Percentiles rank a stretch among this genome's conserved stretches.
Conservation (phyloP, 2,113 vertebrate species). For the Miniopterus natalensis region DNA sequence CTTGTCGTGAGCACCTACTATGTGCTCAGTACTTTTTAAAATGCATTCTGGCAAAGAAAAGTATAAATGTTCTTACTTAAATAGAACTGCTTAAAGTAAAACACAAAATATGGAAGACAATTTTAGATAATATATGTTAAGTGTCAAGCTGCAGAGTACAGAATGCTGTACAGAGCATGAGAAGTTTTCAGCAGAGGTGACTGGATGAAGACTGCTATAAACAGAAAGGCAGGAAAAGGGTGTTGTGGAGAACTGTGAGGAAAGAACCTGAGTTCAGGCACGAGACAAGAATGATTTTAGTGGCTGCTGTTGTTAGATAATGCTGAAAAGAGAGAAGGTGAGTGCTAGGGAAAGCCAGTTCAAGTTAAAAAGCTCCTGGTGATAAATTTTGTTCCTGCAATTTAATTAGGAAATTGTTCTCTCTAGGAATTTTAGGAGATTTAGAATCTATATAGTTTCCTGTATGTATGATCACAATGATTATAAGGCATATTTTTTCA, state of each 20-base stretch:
- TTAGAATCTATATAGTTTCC: neutral
- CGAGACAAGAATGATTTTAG: neutral
- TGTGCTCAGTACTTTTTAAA: neutral
- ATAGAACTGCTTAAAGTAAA: conserved; percentile 42
- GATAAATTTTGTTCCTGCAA: neutral
- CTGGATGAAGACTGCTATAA: neutral
- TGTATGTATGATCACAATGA: neutral
- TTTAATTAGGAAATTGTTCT: neutral
- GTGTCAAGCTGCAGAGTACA: neutral
- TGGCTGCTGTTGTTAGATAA: neutral
- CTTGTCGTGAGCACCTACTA: neutral
- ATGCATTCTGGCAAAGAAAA: neutral
- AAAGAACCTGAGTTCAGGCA: neutral
- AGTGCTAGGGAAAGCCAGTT: neutral
- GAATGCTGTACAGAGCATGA: neutral
- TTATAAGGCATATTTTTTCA: neutral
- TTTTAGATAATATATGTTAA: conserved; percentile 30
- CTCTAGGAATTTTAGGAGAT: neutral
- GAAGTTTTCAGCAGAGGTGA: neutral
- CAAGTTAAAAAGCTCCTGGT: neutral
- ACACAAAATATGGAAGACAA: neutral
- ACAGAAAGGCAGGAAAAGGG: neutral
- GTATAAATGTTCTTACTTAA: neutral
- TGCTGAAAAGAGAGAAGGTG: neutral
- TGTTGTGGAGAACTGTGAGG: neutral